Base-by-base conservation (phyloP, 2,888 invertebrate genomes). In the Hirtodrosophila cameraria region DNA sequence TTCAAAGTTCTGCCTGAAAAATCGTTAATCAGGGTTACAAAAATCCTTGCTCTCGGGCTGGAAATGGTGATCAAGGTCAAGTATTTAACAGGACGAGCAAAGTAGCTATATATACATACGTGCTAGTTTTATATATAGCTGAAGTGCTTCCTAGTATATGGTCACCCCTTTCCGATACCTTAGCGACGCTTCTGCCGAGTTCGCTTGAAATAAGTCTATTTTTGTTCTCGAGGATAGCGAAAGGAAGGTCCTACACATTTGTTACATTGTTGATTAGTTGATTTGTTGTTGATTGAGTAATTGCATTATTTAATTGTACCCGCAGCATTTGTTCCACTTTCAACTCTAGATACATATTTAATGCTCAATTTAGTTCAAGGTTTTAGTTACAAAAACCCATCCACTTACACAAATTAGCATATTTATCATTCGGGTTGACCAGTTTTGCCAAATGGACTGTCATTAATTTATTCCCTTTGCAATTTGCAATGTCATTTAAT, bases 391-490 rank as follows among this genome's bases (percentile, higher is more conserved):
- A n/a, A 35, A n/a, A 35, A 50, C 55, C 41, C 1, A 58, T 55
- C 59, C 60, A 69, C 54, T 50, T 52, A 63, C 42, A 42, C 43
- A 59, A 72, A 80, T 83, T 83, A 66, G 54, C 77, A 74, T 79
- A 74, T 71, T 62, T 46, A 36, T 41, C 65, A 58, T 57, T 58
- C 58, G 18, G 50, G 49, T 54, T 61, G 68, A 50, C 55, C 77
- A 74, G 50, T 7, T 75, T 64, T 57, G 30, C 58, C 50, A 63
- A 84, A 81, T 75, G 75, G 64, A 70, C 68, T 62, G 60, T 49
- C 75, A 84, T 80, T 73, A 73, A 78, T 65, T 73, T 61, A 80
- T 80, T 80, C 84, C 84, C 81, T 54, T 69, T 75, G 73, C 78
- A 75, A 73, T 73, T 81, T 67, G 78, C 81, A 59, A 46, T 75